Percentiles rank a stretch among this genome's conserved stretches.
Conservation (phyloP, 2,888 invertebrate genomes). For the Copidosoma aretas region DNA sequence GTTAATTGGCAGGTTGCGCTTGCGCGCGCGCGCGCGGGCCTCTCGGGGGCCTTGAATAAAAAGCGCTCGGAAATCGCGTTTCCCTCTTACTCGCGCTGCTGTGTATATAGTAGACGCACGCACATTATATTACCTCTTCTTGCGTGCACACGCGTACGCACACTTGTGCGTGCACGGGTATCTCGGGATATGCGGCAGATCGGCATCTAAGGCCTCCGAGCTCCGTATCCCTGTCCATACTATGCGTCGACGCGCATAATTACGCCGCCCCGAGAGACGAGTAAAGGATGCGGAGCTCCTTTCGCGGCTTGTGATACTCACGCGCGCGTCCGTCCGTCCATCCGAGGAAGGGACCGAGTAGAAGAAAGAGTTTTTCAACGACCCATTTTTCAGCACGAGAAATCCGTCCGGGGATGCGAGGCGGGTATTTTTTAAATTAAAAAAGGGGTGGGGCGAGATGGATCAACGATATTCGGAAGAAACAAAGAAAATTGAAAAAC, state of each 20-base stretch:
- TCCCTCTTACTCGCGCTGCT: slow-evolving; percentile 30
- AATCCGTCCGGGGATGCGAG: no score
- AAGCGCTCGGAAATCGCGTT: slow-evolving; percentile 30
- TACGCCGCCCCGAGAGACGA: slow-evolving; percentile 22
- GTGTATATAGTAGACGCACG: no score
- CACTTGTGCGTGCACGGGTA: background rate
- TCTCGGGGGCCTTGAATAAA: slow-evolving; percentile 36
- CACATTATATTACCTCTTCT: no score
- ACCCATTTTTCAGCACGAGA: background rate
- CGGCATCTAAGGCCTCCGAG: slow-evolving; percentile 3
- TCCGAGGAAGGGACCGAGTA: background rate
- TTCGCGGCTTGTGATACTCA: slow-evolving; percentile 1
- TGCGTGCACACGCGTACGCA: background rate
- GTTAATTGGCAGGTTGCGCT: slow-evolving; percentile 38
- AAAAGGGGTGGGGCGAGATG: no score
- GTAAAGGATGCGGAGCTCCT: no score
- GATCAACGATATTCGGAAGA: no score
- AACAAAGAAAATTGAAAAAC: no score
- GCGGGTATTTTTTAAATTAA: no score
- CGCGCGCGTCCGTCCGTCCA: background rate
- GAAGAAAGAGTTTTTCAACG: background rate
- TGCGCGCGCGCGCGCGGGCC: no score
- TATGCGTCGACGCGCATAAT: slow-evolving; percentile 30
- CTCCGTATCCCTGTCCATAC: background rate
- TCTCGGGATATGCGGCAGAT: slow-evolving; percentile 19